phyloP scores from a whole-genome alignment of 2,113 vertebrate species.

The Ovis canadensis region DNA sequence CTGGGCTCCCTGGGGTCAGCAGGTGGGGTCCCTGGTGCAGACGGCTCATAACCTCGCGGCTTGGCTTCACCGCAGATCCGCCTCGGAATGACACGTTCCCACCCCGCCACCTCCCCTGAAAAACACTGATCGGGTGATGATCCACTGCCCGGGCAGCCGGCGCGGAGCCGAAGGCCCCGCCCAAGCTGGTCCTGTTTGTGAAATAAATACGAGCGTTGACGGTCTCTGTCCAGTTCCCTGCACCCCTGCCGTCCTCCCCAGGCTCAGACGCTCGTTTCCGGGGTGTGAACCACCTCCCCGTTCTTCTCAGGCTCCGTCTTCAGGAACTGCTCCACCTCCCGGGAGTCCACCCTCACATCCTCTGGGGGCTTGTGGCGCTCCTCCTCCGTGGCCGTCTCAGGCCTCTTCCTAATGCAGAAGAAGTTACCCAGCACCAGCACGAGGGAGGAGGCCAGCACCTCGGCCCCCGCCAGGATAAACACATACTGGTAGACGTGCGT shows the following conservation, averaged over 20 bases:
- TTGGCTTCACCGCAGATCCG: slow-evolving; percentile 72
- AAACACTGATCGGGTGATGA: slow-evolving; percentile 41
- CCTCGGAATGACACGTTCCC: slow-evolving; percentile 51
- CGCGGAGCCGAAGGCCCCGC: slow-evolving; percentile 66
- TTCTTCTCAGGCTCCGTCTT: slow-evolving; percentile 82
- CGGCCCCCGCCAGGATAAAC: slow-evolving; percentile 90
- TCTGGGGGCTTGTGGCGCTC: slow-evolving; percentile 68
- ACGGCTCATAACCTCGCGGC: slow-evolving; percentile 41
- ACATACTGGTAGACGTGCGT: slow-evolving; percentile 88
- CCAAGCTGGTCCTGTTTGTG: slow-evolving; percentile 77
- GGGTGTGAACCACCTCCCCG: slow-evolving; percentile 78
- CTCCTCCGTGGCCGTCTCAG: slow-evolving; percentile 68
- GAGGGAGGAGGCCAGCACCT: slow-evolving; percentile 87
- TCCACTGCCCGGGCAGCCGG: slow-evolving; percentile 51
- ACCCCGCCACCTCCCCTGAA: slow-evolving; percentile 61
- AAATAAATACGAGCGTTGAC: slow-evolving; percentile 78
- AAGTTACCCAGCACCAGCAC: slow-evolving; percentile 86
- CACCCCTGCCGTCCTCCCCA: background rate
- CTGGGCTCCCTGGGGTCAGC: slow-evolving; percentile 62
- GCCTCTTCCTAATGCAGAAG: slow-evolving; percentile 84
- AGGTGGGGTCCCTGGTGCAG: slow-evolving; percentile 56
- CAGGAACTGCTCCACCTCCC: slow-evolving; percentile 82
- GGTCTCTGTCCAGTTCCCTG: slow-evolving; percentile 50
- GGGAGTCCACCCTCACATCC: slow-evolving; percentile 69
- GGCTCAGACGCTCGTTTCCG: slow-evolving; percentile 85